Evolutionary conservation across 2,113 vertebrate genomes (phyloP).

Genomic region (Typhlomys cinereus): DNA sequence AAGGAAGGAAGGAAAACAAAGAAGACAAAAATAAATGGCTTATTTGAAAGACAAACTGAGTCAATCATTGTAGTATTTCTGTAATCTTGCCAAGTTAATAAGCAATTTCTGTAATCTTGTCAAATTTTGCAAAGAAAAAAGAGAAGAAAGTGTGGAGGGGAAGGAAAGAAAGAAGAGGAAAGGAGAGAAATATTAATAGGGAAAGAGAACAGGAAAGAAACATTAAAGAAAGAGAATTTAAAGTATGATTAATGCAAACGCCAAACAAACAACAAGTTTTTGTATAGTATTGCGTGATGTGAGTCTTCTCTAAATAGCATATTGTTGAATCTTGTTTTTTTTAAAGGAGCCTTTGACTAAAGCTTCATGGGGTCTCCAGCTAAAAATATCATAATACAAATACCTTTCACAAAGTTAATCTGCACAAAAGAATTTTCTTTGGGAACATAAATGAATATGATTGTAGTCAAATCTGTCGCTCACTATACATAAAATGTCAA

Average conservation of each 20-base stretch:
- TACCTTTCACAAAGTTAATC: not conserved
- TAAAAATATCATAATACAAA: not conserved
- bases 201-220: not conserved
- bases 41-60: conserved; percentile 94
- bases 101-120: not conserved
- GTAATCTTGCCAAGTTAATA: conserved; percentile 79
- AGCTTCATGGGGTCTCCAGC: not conserved
- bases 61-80: conserved; percentile 72
- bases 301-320: not conserved
- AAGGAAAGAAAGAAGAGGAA: too few relatives aligned
- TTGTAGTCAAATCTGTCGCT: not conserved
- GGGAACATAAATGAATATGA: not conserved
- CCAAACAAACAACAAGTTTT: not conserved
- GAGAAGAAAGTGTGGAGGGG: not conserved
- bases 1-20: conserved; percentile 68
- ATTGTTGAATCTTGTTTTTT: not conserved
- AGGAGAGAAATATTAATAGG: not conserved
- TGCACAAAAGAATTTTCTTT: not conserved
- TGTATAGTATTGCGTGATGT: not conserved
- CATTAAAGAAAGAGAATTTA: not conserved
- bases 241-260: not conserved
- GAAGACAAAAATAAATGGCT: conserved; percentile 97
- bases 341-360: not conserved
- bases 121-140: not conserved
- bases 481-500: not conserved